Evolutionary conservation across 2,888 invertebrate genomes (phyloP).

Genomic region (Melanotus villosus): DNA sequence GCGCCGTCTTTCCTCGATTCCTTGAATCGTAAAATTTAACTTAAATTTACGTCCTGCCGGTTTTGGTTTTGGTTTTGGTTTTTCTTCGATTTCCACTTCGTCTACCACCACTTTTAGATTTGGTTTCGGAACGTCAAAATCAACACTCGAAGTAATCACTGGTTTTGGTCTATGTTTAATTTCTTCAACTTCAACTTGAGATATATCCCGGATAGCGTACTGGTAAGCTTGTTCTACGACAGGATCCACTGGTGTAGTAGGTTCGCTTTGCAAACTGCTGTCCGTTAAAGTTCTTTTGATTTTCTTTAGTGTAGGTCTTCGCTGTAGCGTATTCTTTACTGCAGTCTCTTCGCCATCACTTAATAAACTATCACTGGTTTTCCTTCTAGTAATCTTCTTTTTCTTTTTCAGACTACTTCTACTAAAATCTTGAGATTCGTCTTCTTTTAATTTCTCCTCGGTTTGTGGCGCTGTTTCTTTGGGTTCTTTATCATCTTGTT

Average conservation of each 20-base stretch:
- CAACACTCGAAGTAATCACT: conserved; percentile 72
- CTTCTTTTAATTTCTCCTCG: conserved; percentile 55
- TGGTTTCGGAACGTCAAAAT: conserved; percentile 69
- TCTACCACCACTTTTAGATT: conserved; percentile 72
- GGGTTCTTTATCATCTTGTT: conserved; percentile 44
- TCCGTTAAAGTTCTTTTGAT: conserved; percentile 55
- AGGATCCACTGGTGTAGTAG: conserved; percentile 32
- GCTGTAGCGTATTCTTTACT: conserved; percentile 23
- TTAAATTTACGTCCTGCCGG: conserved; percentile 30
- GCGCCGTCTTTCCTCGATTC: conserved; percentile 51
- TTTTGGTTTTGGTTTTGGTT: conserved; percentile 23
- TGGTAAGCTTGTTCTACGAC: conserved; percentile 34
- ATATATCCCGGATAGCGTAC: conserved; percentile 62
- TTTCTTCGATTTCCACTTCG: conserved; percentile 60
- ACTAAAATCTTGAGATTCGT: conserved; percentile 55
- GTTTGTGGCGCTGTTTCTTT: conserved; percentile 45
- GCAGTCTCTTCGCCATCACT: conserved; percentile 35
- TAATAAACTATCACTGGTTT: conserved; percentile 56
- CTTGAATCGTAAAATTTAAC: conserved; percentile 44
- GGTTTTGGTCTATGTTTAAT: conserved; percentile 69
- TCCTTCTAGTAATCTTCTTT: conserved; percentile 61
- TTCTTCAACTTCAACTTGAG: conserved; percentile 70
- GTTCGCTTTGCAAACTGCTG: conserved; percentile 44
- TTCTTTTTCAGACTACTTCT: conserved; percentile 58
- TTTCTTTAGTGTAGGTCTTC: conserved; percentile 57